Percentiles rank a stretch among this genome's conserved stretches.
Conservation (phyloP, 2,797 vertebrate genomes). For the Aldrovandia affinis region DNA sequence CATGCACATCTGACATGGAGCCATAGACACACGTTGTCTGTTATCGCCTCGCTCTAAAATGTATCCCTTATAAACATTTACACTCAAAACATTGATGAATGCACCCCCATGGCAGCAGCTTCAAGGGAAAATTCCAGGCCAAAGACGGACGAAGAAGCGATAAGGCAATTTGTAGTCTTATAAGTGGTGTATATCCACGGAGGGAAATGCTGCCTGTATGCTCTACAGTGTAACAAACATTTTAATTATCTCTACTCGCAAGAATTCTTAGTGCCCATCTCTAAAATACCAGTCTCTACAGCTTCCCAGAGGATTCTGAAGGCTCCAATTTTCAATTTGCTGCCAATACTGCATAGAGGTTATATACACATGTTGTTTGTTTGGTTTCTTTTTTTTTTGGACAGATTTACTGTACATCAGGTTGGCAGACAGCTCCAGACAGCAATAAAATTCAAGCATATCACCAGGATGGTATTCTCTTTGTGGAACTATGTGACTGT, state of each 20-base stretch:
- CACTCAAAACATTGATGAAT: constrained; percentile 71
- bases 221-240: neutral
- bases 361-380: neutral
- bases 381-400: neutral
- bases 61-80: constrained; percentile 69
- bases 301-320: neutral
- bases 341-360: too few relatives aligned
- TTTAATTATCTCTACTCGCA: neutral
- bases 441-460: neutral
- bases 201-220: neutral
- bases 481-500: neutral
- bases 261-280: neutral
- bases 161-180: neutral
- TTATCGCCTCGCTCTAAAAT: constrained; percentile 65
- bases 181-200: neutral
- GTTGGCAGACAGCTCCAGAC: neutral
- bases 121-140: constrained; percentile 60
- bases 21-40: constrained; percentile 30
- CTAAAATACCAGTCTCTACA: neutral
- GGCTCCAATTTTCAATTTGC: neutral
- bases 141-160: constrained; percentile 33
- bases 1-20: neutral
- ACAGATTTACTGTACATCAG: neutral
- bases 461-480: neutral
- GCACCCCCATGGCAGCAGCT: constrained; percentile 58